Evolutionary conservation across 2,888 invertebrate genomes (phyloP).

Genomic region (Matsumyia berberina): DNA sequence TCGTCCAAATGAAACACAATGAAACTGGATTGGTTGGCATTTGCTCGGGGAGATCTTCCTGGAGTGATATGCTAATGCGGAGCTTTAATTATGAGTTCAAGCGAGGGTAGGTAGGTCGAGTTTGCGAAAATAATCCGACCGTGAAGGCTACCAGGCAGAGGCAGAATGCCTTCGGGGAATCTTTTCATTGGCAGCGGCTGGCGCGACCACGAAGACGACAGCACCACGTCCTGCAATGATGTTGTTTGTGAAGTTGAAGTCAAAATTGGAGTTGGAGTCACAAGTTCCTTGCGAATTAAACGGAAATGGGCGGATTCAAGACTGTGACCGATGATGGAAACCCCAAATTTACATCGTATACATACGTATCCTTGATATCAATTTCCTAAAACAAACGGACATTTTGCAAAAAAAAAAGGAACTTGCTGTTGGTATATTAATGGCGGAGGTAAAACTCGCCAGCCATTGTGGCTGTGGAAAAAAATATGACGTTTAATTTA

Average conservation of each 20-base stretch:
- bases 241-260: conserved; percentile 1
- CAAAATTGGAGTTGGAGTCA: not conserved
- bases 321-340: conserved; percentile 12
- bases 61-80: conserved; percentile 71
- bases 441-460: too few relatives aligned
- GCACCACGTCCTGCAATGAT: conserved; percentile 18
- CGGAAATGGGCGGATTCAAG: conserved; percentile 59
- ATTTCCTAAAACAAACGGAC: conserved; percentile 5
- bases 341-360: not conserved
- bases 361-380: conserved; percentile 10
- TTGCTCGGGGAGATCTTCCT: conserved; percentile 52
- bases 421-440: not conserved
- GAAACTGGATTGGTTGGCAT: conserved; percentile 69
- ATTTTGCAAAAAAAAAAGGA: not conserved
- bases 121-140: conserved; percentile 52
- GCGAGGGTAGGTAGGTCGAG: conserved; percentile 51
- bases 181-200: conserved; percentile 51
- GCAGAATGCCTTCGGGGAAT: conserved; percentile 57
- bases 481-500: too few relatives aligned
- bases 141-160: conserved; percentile 40
- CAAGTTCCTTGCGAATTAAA: not conserved
- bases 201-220: conserved; percentile 20
- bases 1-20: conserved; percentile 60
- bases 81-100: conserved; percentile 67
- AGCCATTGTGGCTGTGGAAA: too few relatives aligned